Conservation (phyloP, 2,113 vertebrate genomes). For the Coptodon bakossiorum region DNA sequence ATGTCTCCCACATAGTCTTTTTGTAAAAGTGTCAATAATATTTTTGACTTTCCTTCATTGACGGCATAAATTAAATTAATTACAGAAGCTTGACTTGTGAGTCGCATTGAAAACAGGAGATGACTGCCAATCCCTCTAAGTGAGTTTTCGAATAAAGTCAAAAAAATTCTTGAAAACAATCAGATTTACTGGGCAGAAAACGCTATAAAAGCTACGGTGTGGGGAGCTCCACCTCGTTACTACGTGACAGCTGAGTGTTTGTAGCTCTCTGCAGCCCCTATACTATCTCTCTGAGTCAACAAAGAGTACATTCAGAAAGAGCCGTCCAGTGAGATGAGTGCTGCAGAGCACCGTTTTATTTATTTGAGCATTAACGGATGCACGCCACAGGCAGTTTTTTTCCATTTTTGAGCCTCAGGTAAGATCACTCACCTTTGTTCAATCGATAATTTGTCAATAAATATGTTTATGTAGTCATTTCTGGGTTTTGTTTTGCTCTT, state of each 20-base stretch:
- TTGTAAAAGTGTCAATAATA: not conserved
- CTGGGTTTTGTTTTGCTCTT: not conserved
- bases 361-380: conserved; percentile 35
- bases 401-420: conserved; percentile 43
- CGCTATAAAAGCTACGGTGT: not conserved
- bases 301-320: conserved; percentile 50
- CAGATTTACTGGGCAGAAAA: not conserved
- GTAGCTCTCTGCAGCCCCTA: conserved; percentile 8
- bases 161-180: not conserved
- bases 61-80: not conserved
- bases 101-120: not conserved
- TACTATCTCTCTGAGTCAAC: conserved; percentile 55
- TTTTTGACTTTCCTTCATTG: not conserved
- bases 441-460: conserved; percentile 19
- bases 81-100: not conserved
- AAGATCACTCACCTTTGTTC: conserved; percentile 35
- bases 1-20: not conserved
- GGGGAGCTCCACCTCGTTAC: conserved; percentile 34
- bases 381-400: not conserved
- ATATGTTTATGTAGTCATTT: not conserved
- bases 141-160: not conserved
- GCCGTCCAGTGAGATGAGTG: not conserved
- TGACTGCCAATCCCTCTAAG: not conserved
- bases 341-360: conserved; percentile 53
- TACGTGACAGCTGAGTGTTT: conserved; percentile 46